Evolutionary conservation across 2,888 invertebrate genomes (phyloP), one percentile per base, ranked within the genome.

Genomic region (Phortica magna): DNA sequence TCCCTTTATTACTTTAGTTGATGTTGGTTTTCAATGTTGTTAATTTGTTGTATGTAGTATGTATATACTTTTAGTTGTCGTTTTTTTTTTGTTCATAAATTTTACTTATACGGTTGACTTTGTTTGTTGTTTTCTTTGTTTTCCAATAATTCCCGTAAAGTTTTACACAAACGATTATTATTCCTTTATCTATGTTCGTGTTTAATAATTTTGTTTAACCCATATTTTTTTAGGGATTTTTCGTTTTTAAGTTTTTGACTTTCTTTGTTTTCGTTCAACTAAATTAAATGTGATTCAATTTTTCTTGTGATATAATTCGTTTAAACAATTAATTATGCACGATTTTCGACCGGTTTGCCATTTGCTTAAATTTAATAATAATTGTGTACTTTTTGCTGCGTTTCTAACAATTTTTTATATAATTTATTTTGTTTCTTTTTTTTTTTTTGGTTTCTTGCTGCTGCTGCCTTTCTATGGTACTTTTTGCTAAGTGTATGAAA

Each of bases 1-100:
- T 86, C 79, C 80, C 81, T 88, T 86, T 88, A 88, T 88, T 86
- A 84, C 64, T 80, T 82, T 85, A 83, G 73, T 76, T 79, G 73
- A 77, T 79, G 78, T 75, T 78, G 75, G 82, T 83, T 81, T 83
- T 81, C 81, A 79, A 83, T 76, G 72, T 77, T 79, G 77, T 83
- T 83, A 84, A 76, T 87, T 82, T 80, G 84, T 80, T 80, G 80
- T 79, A 80, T 74, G 82, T 80, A 39, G 64, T 68, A 78, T 77
- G 55, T 80, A 78, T 76, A 71, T 81, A 75, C 70, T 67, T 76
- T 71, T 61, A 12, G 61, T 61, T 22, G 31, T 61, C 19, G 61
- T 17, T 61, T 19, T 61, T 61, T 31, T 9, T 22, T 61, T 61
- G 53, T 31, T 55, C 7, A 55, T 57, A 17, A 7, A 19, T 19